A percentile compares a stretch with the other conserved stretches of the same genome.
Evolutionary conservation across 23 tunicate species (phyloP).

Genomic region (Styela plicata): DNA sequence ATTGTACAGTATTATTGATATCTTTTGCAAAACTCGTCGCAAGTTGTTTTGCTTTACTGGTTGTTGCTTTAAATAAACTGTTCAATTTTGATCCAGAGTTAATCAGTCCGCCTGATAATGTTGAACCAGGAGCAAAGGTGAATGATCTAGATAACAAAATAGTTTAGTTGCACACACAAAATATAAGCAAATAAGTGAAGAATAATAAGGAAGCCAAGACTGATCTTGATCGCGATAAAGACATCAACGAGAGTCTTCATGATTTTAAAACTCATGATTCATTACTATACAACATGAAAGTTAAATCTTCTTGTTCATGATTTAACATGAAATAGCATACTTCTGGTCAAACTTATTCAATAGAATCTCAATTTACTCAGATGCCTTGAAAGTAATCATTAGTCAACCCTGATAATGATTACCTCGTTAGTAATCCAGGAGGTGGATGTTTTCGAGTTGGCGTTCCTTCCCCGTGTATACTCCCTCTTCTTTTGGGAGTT

Average conservation of each 20-base stretch:
- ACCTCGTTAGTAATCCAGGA: slow-evolving; percentile 12
- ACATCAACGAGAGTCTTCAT: too few species aligned
- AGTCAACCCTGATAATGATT: too few species aligned
- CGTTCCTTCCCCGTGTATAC: background rate
- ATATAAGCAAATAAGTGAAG: too few species aligned
- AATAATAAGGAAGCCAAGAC: too few species aligned
- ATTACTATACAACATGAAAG: background rate
- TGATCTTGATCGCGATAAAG: too few species aligned
- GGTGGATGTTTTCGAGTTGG: background rate
- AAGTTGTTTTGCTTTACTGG: slow-evolving; percentile 80
- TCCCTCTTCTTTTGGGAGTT: background rate
- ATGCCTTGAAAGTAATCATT: too few species aligned
- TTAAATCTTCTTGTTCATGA: too few species aligned
- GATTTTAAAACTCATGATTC: too few species aligned
- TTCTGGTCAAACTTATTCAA: too few species aligned
- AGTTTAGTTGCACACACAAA: too few species aligned
- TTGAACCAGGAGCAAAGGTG: slow-evolving; percentile 22
- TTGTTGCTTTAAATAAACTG: slow-evolving; percentile 73
- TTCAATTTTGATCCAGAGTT: slow-evolving; percentile 69
- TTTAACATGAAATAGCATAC: too few species aligned
- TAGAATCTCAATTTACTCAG: too few species aligned
- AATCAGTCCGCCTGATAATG: slow-evolving; percentile 8
- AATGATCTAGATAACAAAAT: slow-evolving; percentile 12
- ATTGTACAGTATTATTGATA: slow-evolving; percentile 82
- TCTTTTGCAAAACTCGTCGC: slow-evolving; percentile 83